These are phyloP conservation scores for Synanthedon formicaeformis DNA, from an alignment of 2,888 invertebrate species.

Conservation along the genomic window DNA sequence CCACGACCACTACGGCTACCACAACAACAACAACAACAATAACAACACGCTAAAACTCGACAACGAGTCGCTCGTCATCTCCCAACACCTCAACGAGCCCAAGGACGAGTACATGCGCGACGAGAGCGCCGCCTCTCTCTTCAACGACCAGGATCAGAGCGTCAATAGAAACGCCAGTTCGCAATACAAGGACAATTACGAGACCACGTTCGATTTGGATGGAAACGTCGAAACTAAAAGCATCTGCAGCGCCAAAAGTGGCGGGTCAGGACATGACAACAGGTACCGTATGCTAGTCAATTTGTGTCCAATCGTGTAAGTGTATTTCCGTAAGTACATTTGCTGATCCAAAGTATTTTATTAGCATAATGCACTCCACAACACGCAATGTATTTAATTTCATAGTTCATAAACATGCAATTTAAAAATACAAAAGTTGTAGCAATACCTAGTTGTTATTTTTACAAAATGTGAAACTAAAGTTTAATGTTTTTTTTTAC, in stretches of 20 bases:
- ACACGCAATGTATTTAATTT: too few species aligned
- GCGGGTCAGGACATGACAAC: conserved; percentile 83
- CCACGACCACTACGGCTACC: conserved; percentile 74
- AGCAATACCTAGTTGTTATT: too few species aligned
- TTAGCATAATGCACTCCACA: too few species aligned
- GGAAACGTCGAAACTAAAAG: conserved; percentile 93
- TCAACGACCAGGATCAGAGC: conserved; percentile 46
- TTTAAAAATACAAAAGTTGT: too few species aligned
- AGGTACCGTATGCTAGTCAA: conserved; percentile 65
- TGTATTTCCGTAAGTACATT: too few species aligned
- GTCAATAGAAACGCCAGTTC: conserved; percentile 41
- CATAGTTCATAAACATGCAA: too few species aligned
- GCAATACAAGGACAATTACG: conserved; percentile 79
- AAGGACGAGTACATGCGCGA: conserved; percentile 52
- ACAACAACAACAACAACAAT: conserved; percentile 54
- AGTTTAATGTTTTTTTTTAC: too few species aligned
- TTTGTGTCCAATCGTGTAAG: too few species aligned
- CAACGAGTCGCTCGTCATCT: conserved; percentile 57
- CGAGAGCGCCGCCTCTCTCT: conserved; percentile 42
- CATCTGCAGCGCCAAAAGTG: conserved; percentile 83
- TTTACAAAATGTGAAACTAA: too few species aligned
- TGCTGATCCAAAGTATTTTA: too few species aligned
- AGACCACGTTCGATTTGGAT: conserved; percentile 90
- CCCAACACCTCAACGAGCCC: conserved; percentile 49
- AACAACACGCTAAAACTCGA: conserved; percentile 63